phyloP scores from a whole-genome alignment of 1,140 invertebrate species.

The Cydia pomonella region DNA sequence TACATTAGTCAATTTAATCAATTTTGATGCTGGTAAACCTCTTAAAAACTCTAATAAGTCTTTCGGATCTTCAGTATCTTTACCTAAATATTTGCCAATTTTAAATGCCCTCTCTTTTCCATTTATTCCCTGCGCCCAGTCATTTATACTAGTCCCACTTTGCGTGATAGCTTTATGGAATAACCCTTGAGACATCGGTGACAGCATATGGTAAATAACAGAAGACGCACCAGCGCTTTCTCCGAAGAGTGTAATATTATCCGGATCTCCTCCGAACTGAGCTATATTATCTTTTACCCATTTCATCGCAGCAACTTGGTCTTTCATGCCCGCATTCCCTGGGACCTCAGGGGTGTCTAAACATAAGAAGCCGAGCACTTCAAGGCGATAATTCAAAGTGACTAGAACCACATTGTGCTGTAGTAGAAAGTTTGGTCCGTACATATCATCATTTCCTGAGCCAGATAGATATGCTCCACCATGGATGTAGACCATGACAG shows the following conservation, averaged over 20 bases:
- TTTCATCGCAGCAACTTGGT: constrained; percentile 81
- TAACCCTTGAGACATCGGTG: constrained; percentile 83
- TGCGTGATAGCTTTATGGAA: constrained; percentile 80
- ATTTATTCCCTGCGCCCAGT: constrained; percentile 72
- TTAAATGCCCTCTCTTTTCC: constrained; percentile 63
- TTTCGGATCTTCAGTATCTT: constrained; percentile 65
- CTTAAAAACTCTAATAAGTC: constrained; percentile 73
- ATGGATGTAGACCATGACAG: constrained; percentile 85
- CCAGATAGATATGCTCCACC: constrained; percentile 83
- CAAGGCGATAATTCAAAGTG: constrained; percentile 85
- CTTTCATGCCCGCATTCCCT: constrained; percentile 85
- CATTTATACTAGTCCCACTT: constrained; percentile 84
- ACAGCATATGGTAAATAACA: constrained; percentile 87
- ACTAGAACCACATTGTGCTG: constrained; percentile 85
- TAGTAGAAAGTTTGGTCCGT: constrained; percentile 83
- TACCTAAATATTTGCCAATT: constrained; percentile 70
- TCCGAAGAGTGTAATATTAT: constrained; percentile 87
- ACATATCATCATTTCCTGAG: constrained; percentile 77
- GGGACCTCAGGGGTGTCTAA: constrained; percentile 82
- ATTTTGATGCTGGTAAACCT: constrained; percentile 62
- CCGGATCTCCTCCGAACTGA: constrained; percentile 87
- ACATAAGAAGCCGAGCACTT: constrained; percentile 84
- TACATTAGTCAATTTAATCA: constrained; percentile 60
- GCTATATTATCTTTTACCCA: constrained; percentile 76
- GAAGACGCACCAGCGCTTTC: constrained; percentile 87